Evolutionary conservation across 2,113 vertebrate genomes (phyloP).

Genomic region (Merops nubicus): DNA sequence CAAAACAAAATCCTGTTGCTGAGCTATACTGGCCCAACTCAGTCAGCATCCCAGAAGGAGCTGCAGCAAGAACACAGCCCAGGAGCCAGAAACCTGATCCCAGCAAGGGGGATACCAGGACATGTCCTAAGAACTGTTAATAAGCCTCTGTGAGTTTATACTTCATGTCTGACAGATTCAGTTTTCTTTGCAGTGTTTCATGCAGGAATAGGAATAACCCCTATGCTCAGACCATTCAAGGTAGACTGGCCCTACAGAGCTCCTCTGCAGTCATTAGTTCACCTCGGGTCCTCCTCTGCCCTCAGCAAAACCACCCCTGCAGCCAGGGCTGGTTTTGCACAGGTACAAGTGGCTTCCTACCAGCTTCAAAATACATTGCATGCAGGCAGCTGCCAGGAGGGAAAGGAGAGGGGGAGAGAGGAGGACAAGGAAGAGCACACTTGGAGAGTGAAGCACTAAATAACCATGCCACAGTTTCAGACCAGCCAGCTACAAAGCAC

Average conservation of each 20-base stretch:
- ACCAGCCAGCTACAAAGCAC: not conserved
- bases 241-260: not conserved
- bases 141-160: not conserved
- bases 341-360: not conserved
- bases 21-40: not conserved
- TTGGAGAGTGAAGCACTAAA: not conserved
- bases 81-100: not conserved
- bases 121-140: not conserved
- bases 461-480: not conserved
- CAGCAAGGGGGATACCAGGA: not conserved
- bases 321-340: not conserved
- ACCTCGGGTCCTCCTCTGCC: not conserved
- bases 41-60: not conserved
- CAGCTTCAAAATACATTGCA: not conserved
- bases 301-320: not conserved
- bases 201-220: not conserved
- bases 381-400: not conserved
- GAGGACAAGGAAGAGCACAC: rapidly evolving
- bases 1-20: not conserved
- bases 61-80: not conserved
- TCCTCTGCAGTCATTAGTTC: not conserved
- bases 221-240: not conserved
- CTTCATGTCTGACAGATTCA: not conserved
- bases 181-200: not conserved
- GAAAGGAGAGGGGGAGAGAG: not conserved